A percentile compares a stretch with the other conserved stretches of the same genome.
Conservation (phyloP, 2,113 vertebrate genomes). For the Cryptomyrus ogoouensis region DNA sequence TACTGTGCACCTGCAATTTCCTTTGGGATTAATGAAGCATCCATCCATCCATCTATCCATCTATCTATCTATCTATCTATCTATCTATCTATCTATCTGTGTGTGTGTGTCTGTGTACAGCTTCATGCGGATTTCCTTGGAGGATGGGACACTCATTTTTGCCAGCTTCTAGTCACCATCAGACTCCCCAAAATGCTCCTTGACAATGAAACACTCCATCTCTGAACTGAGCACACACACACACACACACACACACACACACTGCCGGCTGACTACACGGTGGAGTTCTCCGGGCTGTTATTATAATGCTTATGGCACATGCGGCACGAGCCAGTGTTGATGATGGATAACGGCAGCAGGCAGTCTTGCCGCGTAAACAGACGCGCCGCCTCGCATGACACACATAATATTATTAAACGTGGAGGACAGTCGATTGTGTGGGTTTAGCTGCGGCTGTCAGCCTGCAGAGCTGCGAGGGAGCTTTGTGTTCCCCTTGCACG, state of each 20-base stretch:
- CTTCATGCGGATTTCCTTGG: neutral
- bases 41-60: neutral
- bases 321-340: neutral
- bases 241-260: neutral
- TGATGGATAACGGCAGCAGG: neutral
- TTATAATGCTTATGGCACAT: neutral
- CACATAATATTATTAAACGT: neutral
- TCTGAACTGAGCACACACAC: neutral
- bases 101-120: neutral
- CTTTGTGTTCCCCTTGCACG: neutral
- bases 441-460: neutral
- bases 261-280: neutral
- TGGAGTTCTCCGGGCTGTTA: neutral
- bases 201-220: neutral
- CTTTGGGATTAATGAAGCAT: neutral
- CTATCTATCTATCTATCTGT: neutral
- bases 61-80: neutral
- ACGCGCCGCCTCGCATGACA: neutral
- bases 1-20: neutral
- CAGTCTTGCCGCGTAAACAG: neutral
- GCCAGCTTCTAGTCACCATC: neutral
- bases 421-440: neutral
- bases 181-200: neutral
- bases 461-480: neutral
- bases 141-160: neutral